These are phyloP conservation scores for Dendrolimus pini DNA, from an alignment of 2,888 invertebrate genomes.

Conservation along the genomic window DNA sequence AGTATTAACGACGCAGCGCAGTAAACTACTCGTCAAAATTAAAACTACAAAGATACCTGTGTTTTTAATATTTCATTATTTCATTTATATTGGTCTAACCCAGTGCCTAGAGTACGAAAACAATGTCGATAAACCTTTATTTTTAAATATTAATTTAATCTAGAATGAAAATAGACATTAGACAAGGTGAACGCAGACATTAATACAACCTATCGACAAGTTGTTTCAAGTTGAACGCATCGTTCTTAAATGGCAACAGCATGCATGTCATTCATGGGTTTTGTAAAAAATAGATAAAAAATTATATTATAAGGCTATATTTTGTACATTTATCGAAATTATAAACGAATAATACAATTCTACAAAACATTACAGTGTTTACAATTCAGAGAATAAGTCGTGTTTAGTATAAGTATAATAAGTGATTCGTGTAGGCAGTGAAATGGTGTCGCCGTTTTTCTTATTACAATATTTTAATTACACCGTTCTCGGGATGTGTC, in stretches of 20 bases:
- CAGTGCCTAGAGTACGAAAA: no score
- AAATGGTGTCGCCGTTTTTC: conserved; percentile 55
- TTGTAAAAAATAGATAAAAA: conserved; percentile 45
- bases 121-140: no score
- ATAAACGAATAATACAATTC: conserved; percentile 16
- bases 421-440: conserved; percentile 61
- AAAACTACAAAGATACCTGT: no score
- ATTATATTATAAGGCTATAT: no score
- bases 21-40: no score
- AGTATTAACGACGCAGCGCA: no score
- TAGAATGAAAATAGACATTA: no score
- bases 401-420: neutral
- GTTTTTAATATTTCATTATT: no score
- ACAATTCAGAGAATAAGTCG: neutral
- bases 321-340: conserved; percentile 12
- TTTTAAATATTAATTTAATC: no score
- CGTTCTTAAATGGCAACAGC: conserved; percentile 61
- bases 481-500: conserved; percentile 28
- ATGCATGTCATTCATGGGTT: conserved; percentile 67
- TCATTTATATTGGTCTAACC: no score
- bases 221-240: conserved; percentile 48
- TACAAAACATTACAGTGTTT: conserved; percentile 10
- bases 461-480: conserved; percentile 36
- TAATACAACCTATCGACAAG: conserved; percentile 20
- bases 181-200: conserved; percentile 36